These are phyloP conservation scores for Cryptocephalus primarius DNA, from an alignment of 2,888 invertebrate species.

Conservation along the genomic window DNA sequence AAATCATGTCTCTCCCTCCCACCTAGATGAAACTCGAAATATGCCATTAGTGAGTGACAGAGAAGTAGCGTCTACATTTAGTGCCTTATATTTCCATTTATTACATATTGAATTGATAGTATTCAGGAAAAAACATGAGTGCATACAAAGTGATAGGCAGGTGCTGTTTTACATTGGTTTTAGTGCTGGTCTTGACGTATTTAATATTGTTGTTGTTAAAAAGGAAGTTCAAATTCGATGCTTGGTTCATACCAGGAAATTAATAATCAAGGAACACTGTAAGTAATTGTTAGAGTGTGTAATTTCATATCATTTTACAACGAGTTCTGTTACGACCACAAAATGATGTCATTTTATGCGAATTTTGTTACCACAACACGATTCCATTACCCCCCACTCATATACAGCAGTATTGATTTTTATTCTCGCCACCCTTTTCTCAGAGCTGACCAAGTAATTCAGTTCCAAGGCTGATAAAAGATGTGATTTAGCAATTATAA, in stretches of 20 bases:
- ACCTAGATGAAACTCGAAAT: conserved; percentile 7
- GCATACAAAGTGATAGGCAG: conserved; percentile 26
- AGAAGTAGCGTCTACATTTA: not conserved
- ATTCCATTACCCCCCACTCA: not conserved
- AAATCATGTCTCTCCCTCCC: conserved; percentile 4
- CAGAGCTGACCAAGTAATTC: not conserved
- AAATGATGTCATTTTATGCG: conserved; percentile 6
- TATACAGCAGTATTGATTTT: conserved; percentile 3
- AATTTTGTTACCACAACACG: conserved; percentile 2
- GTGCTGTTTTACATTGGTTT: conserved; percentile 31
- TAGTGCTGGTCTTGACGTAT: conserved; percentile 30
- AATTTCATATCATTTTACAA: conserved; percentile 5
- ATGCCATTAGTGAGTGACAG: conserved; percentile 1
- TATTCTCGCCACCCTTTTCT: not conserved
- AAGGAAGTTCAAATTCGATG: conserved; percentile 31
- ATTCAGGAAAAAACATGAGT: conserved; percentile 15
- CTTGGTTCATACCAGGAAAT: conserved; percentile 18
- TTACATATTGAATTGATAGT: not conserved
- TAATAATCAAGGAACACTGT: conserved; percentile 5
- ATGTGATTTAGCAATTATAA: no score
- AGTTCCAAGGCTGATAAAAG: no score
- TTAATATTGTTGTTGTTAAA: conserved; percentile 31
- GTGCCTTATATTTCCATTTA: conserved; percentile 5
- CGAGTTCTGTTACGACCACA: conserved; percentile 13
- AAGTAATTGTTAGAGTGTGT: not conserved